A percentile compares a stretch with the other conserved stretches of the same genome.
Conservation (phyloP, 1,140 invertebrate genomes). For the Colletes gigas region DNA sequence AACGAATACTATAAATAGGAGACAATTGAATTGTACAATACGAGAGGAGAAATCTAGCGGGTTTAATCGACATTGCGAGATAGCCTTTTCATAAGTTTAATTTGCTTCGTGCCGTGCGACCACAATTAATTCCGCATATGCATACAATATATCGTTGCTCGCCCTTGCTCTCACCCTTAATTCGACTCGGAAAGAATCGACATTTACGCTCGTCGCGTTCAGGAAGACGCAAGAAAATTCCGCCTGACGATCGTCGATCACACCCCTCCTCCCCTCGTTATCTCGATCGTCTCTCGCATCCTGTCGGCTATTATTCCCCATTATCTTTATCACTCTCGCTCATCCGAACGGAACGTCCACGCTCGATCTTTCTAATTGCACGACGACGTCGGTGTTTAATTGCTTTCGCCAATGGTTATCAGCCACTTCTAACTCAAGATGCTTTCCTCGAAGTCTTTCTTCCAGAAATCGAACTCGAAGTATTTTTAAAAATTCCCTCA, state of each 20-base stretch:
- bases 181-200: constrained; percentile 26
- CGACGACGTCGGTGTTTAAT: constrained; percentile 36
- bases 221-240: neutral
- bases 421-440: no score
- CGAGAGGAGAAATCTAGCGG: neutral
- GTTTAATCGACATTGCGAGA: neutral
- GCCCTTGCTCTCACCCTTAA: constrained; percentile 38
- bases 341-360: constrained; percentile 42
- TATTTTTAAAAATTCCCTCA: no score
- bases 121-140: neutral
- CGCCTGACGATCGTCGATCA: constrained; percentile 17
- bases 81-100: neutral
- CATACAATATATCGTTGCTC: constrained; percentile 15
- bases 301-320: constrained; percentile 55
- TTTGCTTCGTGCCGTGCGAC: neutral
- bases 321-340: constrained; percentile 50
- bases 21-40: neutral
- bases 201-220: constrained; percentile 14
- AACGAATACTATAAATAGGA: neutral
- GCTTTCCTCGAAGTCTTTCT: no score
- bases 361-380: constrained; percentile 53
- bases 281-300: constrained; percentile 36
- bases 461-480: no score
- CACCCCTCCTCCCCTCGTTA: neutral
- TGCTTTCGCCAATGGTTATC: constrained; percentile 26